These are phyloP conservation scores for Anoplolepis gracilipes DNA, from an alignment of 1,140 invertebrate genomes.

Conservation along the genomic window DNA sequence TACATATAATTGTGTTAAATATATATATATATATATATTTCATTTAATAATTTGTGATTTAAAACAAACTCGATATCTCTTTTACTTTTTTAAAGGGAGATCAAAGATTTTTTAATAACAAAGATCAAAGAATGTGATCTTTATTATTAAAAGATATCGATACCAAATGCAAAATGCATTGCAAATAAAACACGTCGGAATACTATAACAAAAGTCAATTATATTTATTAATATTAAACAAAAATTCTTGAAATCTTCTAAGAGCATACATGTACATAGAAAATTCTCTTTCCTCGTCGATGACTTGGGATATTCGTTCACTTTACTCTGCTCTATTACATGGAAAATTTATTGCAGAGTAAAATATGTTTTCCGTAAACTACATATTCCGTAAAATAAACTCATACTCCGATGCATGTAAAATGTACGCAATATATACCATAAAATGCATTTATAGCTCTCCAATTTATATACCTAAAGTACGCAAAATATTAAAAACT, in stretches of 20 bases:
- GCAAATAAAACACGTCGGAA: not conserved
- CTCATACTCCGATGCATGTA: not conserved
- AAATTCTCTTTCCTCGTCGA: slow-evolving; percentile 13
- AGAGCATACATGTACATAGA: not conserved
- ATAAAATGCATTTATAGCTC: not conserved
- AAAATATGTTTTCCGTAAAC: slow-evolving; percentile 11
- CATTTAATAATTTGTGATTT: not conserved
- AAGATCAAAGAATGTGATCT: not conserved
- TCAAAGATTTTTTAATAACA: not conserved
- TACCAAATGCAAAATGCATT: not conserved
- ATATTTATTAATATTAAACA: slow-evolving; percentile 25
- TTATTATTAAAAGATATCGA: not conserved
- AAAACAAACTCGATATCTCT: not conserved
- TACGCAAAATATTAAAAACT: not conserved
- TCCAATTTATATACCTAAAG: not conserved
- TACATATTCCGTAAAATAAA: not conserved
- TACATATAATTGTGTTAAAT: not conserved
- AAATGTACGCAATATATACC: not conserved
- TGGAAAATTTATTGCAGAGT: slow-evolving; percentile 5
- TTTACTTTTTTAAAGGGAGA: not conserved
- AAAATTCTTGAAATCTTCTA: not conserved
- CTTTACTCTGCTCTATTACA: slow-evolving; percentile 1
- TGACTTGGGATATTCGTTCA: slow-evolving; percentile 6
- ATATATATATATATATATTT: not conserved
- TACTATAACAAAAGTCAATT: slow-evolving; percentile 1